Conservation (phyloP, 2,797 vertebrate genomes). For the Ctenosaura bakeri region DNA sequence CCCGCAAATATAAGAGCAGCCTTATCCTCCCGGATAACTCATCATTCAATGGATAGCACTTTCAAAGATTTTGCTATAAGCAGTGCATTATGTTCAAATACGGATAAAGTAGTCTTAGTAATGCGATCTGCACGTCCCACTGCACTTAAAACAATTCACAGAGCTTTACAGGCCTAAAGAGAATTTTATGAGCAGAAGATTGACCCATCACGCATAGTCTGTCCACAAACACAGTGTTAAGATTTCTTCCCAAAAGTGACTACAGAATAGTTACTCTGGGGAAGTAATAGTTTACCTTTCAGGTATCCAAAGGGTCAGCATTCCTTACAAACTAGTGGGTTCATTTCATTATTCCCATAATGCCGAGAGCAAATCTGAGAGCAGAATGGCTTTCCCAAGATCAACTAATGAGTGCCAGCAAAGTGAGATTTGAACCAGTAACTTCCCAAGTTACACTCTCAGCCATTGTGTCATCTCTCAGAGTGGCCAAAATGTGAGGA, state of each 20-base stretch:
- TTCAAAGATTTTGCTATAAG: constrained; percentile 19
- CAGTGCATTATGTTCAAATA: neutral
- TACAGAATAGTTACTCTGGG: neutral
- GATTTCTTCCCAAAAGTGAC: neutral
- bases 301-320: neutral
- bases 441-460: too few species aligned
- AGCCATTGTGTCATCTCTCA: neutral
- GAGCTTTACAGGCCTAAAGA: constrained; percentile 31
- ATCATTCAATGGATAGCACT: neutral
- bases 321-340: neutral
- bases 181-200: constrained; percentile 24
- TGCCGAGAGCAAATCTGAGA: neutral
- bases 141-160: constrained; percentile 15
- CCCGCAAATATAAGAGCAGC: neutral
- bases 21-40: neutral
- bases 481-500: neutral
- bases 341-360: neutral
- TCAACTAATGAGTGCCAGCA: too few species aligned
- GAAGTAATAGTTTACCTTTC: neutral
- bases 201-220: neutral
- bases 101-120: neutral
- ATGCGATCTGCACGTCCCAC: constrained; percentile 2
- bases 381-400: neutral
- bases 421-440: neutral
- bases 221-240: neutral